These are phyloP conservation scores for Tyto alba DNA, from an alignment of 2,113 vertebrate genomes.

Conservation along the genomic window DNA sequence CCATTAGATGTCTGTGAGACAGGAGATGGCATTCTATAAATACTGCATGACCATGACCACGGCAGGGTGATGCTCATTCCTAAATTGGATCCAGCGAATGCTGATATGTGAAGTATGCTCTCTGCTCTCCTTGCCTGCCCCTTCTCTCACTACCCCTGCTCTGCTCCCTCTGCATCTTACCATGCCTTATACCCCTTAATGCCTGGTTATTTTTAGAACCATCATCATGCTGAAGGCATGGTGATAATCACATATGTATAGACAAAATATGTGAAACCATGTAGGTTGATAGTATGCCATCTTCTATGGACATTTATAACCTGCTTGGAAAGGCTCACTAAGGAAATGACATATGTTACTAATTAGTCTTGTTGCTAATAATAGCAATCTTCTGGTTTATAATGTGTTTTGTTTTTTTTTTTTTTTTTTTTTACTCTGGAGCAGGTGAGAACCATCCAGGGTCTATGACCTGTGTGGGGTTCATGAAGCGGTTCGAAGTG, in stretches of 20 bases:
- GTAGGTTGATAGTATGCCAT: not conserved
- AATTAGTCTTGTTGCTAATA: conserved; percentile 23
- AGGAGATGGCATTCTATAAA: conserved; percentile 53
- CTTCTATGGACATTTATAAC: conserved; percentile 40
- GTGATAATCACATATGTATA: conserved; percentile 30
- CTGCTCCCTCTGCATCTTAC: not conserved
- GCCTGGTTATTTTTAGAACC: conserved; percentile 32
- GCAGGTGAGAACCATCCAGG: conserved; percentile 6
- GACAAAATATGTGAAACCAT: conserved; percentile 8
- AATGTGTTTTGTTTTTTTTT: too few species aligned
- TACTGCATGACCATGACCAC: conserved; percentile 26
- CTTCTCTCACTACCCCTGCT: not conserved
- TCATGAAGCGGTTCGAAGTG: not conserved
- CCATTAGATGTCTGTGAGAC: conserved; percentile 9
- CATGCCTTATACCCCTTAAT: not conserved
- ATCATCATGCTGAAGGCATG: conserved; percentile 22
- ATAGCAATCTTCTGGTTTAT: conserved; percentile 13
- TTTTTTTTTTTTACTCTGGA: not conserved
- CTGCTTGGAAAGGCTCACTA: not conserved
- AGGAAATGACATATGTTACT: conserved; percentile 17
- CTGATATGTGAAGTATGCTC: conserved; percentile 54
- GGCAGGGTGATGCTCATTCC: not conserved
- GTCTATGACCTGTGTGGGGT: not conserved
- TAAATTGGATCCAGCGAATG: conserved; percentile 42
- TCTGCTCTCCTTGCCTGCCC: conserved; percentile 24